Evolutionary conservation across 2,888 invertebrate species (phyloP), one percentile per base, ranked within the genome.

Genomic region (Pimpla rufipes): DNA sequence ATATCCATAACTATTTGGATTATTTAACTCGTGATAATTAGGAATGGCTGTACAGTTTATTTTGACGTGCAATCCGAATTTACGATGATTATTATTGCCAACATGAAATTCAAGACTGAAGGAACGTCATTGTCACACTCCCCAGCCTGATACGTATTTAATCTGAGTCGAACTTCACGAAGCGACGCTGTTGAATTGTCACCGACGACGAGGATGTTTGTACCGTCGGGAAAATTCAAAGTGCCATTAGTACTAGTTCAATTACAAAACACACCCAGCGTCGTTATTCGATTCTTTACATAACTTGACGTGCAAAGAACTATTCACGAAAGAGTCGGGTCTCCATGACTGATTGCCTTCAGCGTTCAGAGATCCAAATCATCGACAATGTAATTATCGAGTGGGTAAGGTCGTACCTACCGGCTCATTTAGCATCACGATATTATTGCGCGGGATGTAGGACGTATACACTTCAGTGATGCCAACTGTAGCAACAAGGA

Each of bases 241-340:
- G 73, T 42, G 23, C 35, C 16, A 45, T 21, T 64, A 29, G 2
- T 37, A 21, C 47, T 10, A 13, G 35, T 50, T 16, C 35, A 57
- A 76, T 76, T 67, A 67, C 16, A 57, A 66, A 66, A 66, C 66
- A 55, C 29, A 23, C 55, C 66, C 29, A 80, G 71, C 67, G 68
- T 45, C 81, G 79, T 76, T 81, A 80, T 83, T 66, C 40, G 57
- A 35, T 75, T 29, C 18, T 87, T 88, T 88, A 87, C 76, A 81
- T 87, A 85, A 87, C 79, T 68, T 45, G 21, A 55, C 67, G 62
- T 40, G n/a, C 73, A 66, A 84, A 57, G 68, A 50, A 75, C 62
- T 59, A 57, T 83, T 29, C 42, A 18, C 62, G 18, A 42, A 18
- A 55, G 23, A n/a, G 40, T 18, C 13, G 11, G 35, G 42, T 18